A percentile compares a stretch with the other conserved stretches of the same genome.
Evolutionary conservation across 2,113 vertebrate species (phyloP).

Genomic region (Nematolebias whitei): DNA sequence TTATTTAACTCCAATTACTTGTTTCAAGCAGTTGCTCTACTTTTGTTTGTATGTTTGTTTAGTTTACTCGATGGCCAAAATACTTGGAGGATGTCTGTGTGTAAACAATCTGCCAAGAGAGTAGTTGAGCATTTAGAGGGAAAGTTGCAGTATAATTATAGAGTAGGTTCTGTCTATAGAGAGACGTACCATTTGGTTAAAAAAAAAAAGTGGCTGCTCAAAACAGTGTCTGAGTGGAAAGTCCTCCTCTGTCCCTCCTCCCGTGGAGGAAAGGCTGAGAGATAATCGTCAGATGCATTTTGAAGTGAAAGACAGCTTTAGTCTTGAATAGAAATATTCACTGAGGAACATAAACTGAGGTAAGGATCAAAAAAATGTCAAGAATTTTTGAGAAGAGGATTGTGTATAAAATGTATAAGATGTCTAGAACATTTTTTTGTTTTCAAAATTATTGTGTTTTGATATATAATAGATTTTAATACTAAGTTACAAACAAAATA

Average conservation of each 20-base stretch:
- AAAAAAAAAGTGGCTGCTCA: constrained; percentile 45
- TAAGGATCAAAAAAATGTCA: constrained; percentile 32
- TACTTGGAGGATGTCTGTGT: constrained; percentile 54
- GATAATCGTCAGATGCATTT: constrained; percentile 51
- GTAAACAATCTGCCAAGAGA: constrained; percentile 53
- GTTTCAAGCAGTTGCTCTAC: neutral
- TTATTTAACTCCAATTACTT: constrained; percentile 3
- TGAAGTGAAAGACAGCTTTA: constrained; percentile 18
- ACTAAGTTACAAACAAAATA: no score
- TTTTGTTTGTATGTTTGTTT: constrained; percentile 9
- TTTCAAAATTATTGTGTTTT: neutral
- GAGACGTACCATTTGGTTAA: constrained; percentile 66
- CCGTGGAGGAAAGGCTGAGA: constrained; percentile 52
- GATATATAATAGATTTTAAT: constrained; percentile 5
- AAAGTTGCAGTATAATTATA: constrained; percentile 73
- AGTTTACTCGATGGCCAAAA: constrained; percentile 42
- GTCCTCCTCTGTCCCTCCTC: constrained; percentile 67
- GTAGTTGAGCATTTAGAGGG: constrained; percentile 58
- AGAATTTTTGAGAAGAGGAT: neutral
- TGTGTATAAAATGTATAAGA: neutral
- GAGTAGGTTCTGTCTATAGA: constrained; percentile 57
- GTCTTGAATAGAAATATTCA: constrained; percentile 7
- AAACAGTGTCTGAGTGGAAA: constrained; percentile 58
- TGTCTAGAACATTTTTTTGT: neutral
- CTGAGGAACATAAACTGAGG: constrained; percentile 39